phyloP scores from a whole-genome alignment of 2,888 invertebrate species.

The Hypsopygia costalis region DNA sequence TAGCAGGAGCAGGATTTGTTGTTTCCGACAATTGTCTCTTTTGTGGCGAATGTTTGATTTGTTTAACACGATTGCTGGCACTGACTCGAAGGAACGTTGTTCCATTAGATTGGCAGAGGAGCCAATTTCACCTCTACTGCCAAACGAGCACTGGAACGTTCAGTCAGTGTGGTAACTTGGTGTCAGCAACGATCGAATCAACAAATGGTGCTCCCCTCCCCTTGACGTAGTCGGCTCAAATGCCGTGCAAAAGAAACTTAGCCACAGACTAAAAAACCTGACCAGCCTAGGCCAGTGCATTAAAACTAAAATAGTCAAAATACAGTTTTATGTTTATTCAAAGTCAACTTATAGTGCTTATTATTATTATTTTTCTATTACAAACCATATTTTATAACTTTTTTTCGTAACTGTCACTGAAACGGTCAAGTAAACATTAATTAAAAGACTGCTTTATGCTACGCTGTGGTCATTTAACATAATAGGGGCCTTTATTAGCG shows the following conservation, averaged over 20 bases:
- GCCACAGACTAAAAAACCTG: conserved; percentile 42
- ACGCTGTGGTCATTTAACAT: conserved; percentile 1
- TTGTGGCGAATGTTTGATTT: conserved; percentile 71
- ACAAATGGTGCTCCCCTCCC: conserved; percentile 29
- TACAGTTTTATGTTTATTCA: too few relatives aligned
- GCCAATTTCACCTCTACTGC: conserved; percentile 67
- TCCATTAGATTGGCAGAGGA: conserved; percentile 76
- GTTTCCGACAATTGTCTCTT: conserved; percentile 70
- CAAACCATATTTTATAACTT: too few relatives aligned
- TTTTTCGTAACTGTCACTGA: too few relatives aligned
- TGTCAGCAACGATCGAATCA: conserved; percentile 40
- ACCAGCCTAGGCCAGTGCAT: conserved; percentile 2
- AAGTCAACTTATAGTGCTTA: too few relatives aligned
- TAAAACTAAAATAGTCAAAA: too few relatives aligned
- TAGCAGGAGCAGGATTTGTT: conserved; percentile 71
- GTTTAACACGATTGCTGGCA: conserved; percentile 58
- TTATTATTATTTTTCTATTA: too few relatives aligned
- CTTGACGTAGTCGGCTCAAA: conserved; percentile 13
- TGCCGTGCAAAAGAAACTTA: conserved; percentile 31
- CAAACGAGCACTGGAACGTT: conserved; percentile 51
- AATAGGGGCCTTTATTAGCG: conserved; percentile 42
- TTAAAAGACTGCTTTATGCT: not conserved
- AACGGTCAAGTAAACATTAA: too few relatives aligned
- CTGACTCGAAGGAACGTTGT: conserved; percentile 65
- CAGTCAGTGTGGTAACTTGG: conserved; percentile 17